These are phyloP conservation scores for Eurytemora carolleeae DNA, from an alignment of 1,140 invertebrate genomes.

Conservation along the genomic window DNA sequence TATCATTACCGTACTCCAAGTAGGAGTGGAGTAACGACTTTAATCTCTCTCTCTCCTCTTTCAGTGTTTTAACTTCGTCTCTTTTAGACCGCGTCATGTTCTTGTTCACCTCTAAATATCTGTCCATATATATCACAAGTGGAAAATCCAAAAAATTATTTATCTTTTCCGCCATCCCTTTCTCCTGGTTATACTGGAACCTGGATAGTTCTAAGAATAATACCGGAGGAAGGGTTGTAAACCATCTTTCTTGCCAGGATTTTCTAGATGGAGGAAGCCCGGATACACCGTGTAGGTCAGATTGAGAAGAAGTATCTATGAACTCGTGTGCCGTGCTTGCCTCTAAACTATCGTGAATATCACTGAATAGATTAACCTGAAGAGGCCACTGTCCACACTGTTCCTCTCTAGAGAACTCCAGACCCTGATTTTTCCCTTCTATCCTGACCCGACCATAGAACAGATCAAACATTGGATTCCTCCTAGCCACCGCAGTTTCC, in stretches of 20 bases:
- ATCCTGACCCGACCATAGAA: constrained; percentile 31
- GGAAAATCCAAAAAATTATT: constrained; percentile 32
- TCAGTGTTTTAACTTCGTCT: constrained; percentile 27
- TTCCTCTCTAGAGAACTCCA: constrained; percentile 23
- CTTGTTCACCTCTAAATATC: constrained; percentile 31
- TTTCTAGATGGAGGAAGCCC: background rate
- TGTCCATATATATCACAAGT: constrained; percentile 30
- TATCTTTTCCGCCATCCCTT: constrained; percentile 30
- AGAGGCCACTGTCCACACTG: constrained; percentile 31
- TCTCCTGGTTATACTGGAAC: constrained; percentile 31
- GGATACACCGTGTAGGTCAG: background rate
- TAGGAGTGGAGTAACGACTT: constrained; percentile 28
- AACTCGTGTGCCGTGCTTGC: constrained; percentile 18
- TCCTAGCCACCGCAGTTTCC: background rate
- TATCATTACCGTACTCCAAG: constrained; percentile 16
- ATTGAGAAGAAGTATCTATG: constrained; percentile 12
- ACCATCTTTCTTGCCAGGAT: constrained; percentile 24
- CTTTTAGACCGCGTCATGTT: constrained; percentile 25
- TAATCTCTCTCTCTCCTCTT: constrained; percentile 25
- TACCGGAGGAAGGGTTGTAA: constrained; percentile 29
- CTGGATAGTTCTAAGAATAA: constrained; percentile 31
- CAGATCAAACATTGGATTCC: constrained; percentile 30
- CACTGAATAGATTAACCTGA: constrained; percentile 28
- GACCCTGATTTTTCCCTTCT: constrained; percentile 28
- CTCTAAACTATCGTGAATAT: constrained; percentile 29